phyloP scores from a whole-genome alignment of 1,140 invertebrate species.

The Pantala flavescens region DNA sequence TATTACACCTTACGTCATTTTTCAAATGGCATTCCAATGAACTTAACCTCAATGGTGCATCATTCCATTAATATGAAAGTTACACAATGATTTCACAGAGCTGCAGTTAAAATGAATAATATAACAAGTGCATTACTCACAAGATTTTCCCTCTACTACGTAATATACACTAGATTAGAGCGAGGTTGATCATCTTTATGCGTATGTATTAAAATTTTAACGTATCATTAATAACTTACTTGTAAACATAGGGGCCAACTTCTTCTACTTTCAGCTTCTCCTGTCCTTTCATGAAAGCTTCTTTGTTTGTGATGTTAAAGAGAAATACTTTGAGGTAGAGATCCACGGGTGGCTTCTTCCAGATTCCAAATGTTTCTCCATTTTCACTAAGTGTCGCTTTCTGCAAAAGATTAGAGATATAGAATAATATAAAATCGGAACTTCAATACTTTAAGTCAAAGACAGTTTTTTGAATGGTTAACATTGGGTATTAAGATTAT shows the following conservation, averaged over 20 bases:
- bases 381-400: conserved; percentile 59
- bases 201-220: no score
- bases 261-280: conserved; percentile 63
- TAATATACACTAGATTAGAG: no score
- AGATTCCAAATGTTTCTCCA: conserved; percentile 69
- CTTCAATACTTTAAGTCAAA: background rate
- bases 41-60: no score
- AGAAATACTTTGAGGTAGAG: conserved; percentile 64
- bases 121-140: no score
- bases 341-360: conserved; percentile 56
- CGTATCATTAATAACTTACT: conserved; percentile 46
- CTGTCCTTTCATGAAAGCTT: conserved; percentile 52
- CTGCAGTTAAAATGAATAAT: no score
- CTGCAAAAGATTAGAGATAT: conserved; percentile 35
- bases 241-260: conserved; percentile 80
- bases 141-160: no score
- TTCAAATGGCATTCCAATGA: no score
- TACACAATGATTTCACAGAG: no score
- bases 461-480: background rate
- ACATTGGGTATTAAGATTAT: background rate
- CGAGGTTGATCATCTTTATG: no score
- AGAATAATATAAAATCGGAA: background rate
- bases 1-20: no score
- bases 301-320: conserved; percentile 74
- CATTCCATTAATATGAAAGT: no score